Percentiles rank a stretch among this genome's conserved stretches.
Conservation (phyloP, 2,113 vertebrate genomes). For the Albula goreensis region DNA sequence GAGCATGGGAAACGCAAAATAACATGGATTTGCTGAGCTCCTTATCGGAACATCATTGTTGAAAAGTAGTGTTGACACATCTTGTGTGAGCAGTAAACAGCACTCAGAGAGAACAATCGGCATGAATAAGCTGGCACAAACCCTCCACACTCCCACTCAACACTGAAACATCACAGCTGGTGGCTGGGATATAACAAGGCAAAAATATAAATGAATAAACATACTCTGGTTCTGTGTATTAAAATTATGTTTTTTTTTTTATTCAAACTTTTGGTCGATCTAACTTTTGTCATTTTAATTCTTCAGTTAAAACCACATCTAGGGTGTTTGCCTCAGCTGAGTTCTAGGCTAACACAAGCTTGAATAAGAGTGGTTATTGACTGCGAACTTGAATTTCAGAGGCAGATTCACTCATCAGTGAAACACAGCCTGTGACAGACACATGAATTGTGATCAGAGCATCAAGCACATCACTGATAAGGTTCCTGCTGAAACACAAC, state of each 20-base stretch:
- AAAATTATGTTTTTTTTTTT: neutral
- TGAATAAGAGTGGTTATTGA: too few species aligned
- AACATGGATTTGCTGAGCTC: too few species aligned
- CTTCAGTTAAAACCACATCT: too few species aligned
- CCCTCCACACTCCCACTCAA: neutral
- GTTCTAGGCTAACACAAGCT: too few species aligned
- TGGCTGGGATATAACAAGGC: neutral
- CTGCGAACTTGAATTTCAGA: too few species aligned
- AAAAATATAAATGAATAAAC: neutral
- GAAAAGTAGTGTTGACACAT: neutral
- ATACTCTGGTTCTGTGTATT: neutral
- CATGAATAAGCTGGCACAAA: neutral
- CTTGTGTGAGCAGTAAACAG: neutral
- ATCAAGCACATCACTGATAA: neutral
- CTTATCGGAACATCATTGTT: neutral
- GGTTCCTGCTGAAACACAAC: neutral
- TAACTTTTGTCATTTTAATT: too few species aligned
- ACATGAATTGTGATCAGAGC: neutral
- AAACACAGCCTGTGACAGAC: neutral
- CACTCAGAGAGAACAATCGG: neutral
- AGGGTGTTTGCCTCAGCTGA: too few species aligned
- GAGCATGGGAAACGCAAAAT: too few species aligned
- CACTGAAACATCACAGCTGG: neutral
- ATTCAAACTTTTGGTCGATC: too few species aligned
- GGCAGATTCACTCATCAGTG: too few species aligned